Base-by-base conservation (phyloP, 2,113 vertebrate genomes). In the Lepisosteus osseus region DNA sequence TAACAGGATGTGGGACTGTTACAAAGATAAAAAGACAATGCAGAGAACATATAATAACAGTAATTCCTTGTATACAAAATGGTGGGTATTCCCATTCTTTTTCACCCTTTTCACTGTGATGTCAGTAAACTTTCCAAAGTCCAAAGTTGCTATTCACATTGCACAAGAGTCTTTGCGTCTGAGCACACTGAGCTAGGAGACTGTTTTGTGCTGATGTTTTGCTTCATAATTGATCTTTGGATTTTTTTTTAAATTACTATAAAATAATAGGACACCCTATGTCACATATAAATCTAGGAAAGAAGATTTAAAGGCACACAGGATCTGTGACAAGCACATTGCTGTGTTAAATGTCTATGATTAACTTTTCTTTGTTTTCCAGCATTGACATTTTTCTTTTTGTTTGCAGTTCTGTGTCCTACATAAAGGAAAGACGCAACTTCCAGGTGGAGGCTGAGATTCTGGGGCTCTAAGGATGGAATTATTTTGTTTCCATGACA, bases 381-480 rank as follows among this genome's bases (percentile, higher is more conserved):
- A 4, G 56, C 56, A 13, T 12, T 59, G n/a, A 59, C 2, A 59
- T 59, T 59, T 29, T 59, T n/a, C 56, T 59, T 13, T 59, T 43
- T 83, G 72, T 81, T 77, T 77, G n/a, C 88, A 92, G 91, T 92
- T 69, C 83, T 92, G 41, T 92, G 91, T 80, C 91, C 91, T 7
- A 92, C 91, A 69, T 92, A 89, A 82, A 75, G 51, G 41, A 54
- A 62, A 62, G 69, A 0, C 2, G 29, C 29, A 29, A 29, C 29
- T 29, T 29, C 29, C 9, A 17, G 69, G 61, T 62, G 54, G 17
- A 41, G 55, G 9, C 64, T 13, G 3, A 3, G 13, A 57, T 70
- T 78, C 83, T 71, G 66, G 80, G 81, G 71, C 63, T 69, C 47
- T 54, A 54, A 29, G 40, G 1, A 2, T 12, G 62, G 70, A 81